Evolutionary conservation across 1,140 invertebrate genomes (phyloP).

Genomic region (Euschistus heros): DNA sequence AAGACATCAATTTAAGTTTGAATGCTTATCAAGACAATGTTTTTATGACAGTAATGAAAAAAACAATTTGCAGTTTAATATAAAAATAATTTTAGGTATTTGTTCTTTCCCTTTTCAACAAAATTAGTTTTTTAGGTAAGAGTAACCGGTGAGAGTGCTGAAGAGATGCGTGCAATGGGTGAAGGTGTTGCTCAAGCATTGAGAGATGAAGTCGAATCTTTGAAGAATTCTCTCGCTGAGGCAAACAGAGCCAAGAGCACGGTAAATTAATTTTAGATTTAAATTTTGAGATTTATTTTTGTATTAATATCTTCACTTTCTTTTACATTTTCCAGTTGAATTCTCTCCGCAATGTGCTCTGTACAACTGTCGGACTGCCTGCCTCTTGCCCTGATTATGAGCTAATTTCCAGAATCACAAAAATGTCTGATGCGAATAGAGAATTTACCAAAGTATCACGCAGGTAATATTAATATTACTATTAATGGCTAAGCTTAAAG

Average conservation of each 20-base stretch:
- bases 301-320: too few species aligned
- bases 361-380: slow-evolving; percentile 54
- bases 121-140: slow-evolving; percentile 2
- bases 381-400: slow-evolving; percentile 63
- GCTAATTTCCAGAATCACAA: slow-evolving; percentile 59
- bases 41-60: not conserved
- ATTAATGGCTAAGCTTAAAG: too few species aligned
- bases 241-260: slow-evolving; percentile 9
- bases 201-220: slow-evolving; percentile 12
- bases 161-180: slow-evolving; percentile 19
- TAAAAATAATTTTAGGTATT: too few species aligned
- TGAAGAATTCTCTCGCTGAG: slow-evolving; percentile 10
- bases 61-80: not conserved
- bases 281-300: too few species aligned
- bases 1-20: too few species aligned
- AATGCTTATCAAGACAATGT: too few species aligned
- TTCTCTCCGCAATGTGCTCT: slow-evolving; percentile 43
- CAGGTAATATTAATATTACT: slow-evolving; percentile 33
- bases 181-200: slow-evolving; percentile 16
- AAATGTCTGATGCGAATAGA: slow-evolving; percentile 61
- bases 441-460: slow-evolving; percentile 63
- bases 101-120: too few species aligned
- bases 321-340: not conserved
- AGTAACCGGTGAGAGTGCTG: slow-evolving; percentile 22
- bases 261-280: not conserved